phyloP scores from a whole-genome alignment of 2,113 vertebrate genomes.

The Delphinapterus leucas region DNA sequence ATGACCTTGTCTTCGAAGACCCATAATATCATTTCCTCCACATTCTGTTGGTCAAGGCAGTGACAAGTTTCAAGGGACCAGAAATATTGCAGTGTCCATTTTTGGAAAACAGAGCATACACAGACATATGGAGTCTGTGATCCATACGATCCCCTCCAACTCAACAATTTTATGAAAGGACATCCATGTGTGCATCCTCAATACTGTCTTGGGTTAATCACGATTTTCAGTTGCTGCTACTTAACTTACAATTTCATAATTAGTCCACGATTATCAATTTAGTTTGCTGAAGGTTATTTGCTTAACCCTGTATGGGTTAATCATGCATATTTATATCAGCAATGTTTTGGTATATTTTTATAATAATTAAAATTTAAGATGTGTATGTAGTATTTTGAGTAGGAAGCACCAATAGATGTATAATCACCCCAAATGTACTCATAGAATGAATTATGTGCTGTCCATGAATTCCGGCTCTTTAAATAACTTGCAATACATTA shows the following conservation, averaged over 20 bases:
- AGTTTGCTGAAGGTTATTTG: not conserved
- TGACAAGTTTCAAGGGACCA: not conserved
- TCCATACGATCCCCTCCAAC: not conserved
- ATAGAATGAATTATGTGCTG: not conserved
- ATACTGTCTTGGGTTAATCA: not conserved
- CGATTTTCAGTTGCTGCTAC: not conserved
- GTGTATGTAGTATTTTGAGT: not conserved
- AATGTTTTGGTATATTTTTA: not conserved
- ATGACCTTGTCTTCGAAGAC: not conserved
- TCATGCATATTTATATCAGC: not conserved
- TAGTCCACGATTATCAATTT: constrained; percentile 4
- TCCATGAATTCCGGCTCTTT: not conserved
- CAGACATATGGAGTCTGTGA: not conserved
- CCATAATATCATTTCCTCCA: not conserved
- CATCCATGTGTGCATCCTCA: not conserved
- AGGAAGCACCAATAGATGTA: not conserved
- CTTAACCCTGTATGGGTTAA: not conserved
- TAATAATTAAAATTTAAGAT: constrained; percentile 17
- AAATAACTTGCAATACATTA: not conserved
- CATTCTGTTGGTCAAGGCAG: not conserved
- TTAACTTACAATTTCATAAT: constrained; percentile 6
- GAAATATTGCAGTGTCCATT: not conserved
- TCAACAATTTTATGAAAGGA: not conserved
- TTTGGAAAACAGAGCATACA: not conserved
- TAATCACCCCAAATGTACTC: not conserved